Evolutionary conservation across 30 jellyfish, hydroid and myxozoan genomes (phyloP).

Genomic region (Chironex yamaguchii): DNA sequence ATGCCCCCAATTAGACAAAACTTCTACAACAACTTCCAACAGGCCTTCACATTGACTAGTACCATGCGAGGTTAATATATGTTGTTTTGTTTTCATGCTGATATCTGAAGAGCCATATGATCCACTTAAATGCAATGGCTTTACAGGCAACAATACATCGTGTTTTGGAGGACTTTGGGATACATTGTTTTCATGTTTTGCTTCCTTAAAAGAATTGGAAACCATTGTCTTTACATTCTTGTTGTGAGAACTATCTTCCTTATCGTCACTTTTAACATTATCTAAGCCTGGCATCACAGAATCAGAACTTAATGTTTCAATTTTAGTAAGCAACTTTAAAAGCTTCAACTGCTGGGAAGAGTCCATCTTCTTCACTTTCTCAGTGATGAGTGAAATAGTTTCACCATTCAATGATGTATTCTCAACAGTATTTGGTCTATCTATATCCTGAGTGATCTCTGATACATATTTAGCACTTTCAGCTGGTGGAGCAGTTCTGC

Average conservation of each 20-base stretch:
- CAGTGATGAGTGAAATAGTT: conserved; percentile 72
- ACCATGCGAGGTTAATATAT: too few species aligned
- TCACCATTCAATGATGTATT: conserved; percentile 67
- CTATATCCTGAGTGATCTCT: neutral
- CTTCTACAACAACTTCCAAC: conserved; percentile 45
- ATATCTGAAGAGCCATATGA: neutral
- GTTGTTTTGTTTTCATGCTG: neutral
- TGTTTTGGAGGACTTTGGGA: too few species aligned
- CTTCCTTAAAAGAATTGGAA: too few species aligned
- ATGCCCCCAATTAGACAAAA: conserved; percentile 91
- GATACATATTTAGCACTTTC: neutral
- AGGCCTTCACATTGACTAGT: neutral
- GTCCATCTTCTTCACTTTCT: conserved; percentile 76
- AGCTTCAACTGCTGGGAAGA: conserved; percentile 81
- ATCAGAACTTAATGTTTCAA: conserved; percentile 31
- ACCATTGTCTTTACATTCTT: neutral
- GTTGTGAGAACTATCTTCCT: neutral
- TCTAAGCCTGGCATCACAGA: neutral
- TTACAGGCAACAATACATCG: neutral
- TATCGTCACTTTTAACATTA: neutral
- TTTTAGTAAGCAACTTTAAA: conserved; percentile 79
- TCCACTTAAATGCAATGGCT: neutral
- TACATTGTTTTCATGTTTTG: too few species aligned
- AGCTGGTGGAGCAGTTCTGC: neutral
- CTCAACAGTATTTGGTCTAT: conserved; percentile 80